These are phyloP conservation scores for Odontomachus brunneus DNA, from an alignment of 1,140 invertebrate genomes.

Conservation along the genomic window DNA sequence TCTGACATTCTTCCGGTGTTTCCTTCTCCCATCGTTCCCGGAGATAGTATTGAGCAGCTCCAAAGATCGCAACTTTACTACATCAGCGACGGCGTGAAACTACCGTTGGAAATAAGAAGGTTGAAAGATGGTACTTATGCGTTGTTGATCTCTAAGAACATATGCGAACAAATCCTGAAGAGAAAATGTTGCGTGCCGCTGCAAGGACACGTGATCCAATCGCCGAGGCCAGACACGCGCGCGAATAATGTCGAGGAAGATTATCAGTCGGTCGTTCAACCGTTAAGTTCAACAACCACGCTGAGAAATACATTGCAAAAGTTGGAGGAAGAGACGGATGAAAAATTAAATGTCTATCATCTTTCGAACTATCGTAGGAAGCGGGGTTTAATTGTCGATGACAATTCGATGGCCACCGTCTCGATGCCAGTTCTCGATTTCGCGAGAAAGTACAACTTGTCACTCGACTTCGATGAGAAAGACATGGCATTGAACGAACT, in stretches of 20 bases:
- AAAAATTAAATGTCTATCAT: slow-evolving; percentile 12
- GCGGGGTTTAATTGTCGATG: slow-evolving; percentile 3
- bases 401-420: slow-evolving; percentile 33
- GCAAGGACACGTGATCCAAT: slow-evolving; percentile 60
- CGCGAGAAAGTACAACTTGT: slow-evolving; percentile 71
- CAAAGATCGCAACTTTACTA: slow-evolving; percentile 76
- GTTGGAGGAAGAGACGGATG: slow-evolving; percentile 13
- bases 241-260: background rate
- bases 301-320: background rate
- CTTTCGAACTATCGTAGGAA: background rate
- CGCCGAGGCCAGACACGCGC: background rate
- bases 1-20: background rate
- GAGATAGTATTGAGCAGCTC: slow-evolving; percentile 59
- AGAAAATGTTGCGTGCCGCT: slow-evolving; percentile 73
- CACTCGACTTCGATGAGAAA: slow-evolving; percentile 53
- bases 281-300: background rate
- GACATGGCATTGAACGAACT: background rate
- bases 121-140: slow-evolving; percentile 77
- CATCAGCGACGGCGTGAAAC: slow-evolving; percentile 76
- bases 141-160: slow-evolving; percentile 75
- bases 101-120: slow-evolving; percentile 78
- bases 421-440: slow-evolving; percentile 70
- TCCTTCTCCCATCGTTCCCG: slow-evolving; percentile 4
- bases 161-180: slow-evolving; percentile 76
- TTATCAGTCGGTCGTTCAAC: background rate